Evolutionary conservation across 2,113 vertebrate species (phyloP), one percentile per base, ranked within the genome.

Genomic region (Oryzias curvinotus): DNA sequence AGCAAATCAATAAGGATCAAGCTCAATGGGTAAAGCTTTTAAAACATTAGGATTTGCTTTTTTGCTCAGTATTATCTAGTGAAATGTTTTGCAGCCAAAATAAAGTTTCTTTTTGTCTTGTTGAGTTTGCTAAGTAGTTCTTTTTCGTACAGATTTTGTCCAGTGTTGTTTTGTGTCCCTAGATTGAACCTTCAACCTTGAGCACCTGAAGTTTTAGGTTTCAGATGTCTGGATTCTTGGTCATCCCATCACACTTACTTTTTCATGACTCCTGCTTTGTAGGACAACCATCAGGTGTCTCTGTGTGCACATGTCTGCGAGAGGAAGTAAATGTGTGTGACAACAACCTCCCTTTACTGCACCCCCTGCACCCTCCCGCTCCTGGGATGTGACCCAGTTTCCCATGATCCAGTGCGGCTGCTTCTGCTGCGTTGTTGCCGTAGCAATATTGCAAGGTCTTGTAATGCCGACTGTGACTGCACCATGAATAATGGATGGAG

Each of bases 331-430:
- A 56, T 48, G 67, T 66, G 65, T 74, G 56, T 52, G 71, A 71
- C 70, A 71, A 64, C 63, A 59, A 69, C 77, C 79, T 80, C 81
- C 80, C 82, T 72, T 25, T 14, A 56, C 71, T 75, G 67, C 61
- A 54, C 64, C 64, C 72, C 62, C 69, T 30, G 2, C 74, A 73
- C 77, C 80, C 62, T 78, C 64, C 65, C 19, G 68, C 91, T 90
- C 85, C 69, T 86, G 90, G 90, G 90, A 92, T 78, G 83, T 87
- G 91, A 91, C 91, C 91, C 90, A 91, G 77, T 91, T 92, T 91
- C 89, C 88, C 89, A 91, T 77, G 84, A 92, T 87, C 83, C 88
- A 84, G 43, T 78, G 82, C 85, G 81, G 81, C 75, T 68, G 76
- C 81, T 73, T 78, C 78, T 73, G 62, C 78, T 69, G 76, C 51